phyloP scores from a whole-genome alignment of 2,888 invertebrate species.

The Caenorhabditis drosophilae region DNA sequence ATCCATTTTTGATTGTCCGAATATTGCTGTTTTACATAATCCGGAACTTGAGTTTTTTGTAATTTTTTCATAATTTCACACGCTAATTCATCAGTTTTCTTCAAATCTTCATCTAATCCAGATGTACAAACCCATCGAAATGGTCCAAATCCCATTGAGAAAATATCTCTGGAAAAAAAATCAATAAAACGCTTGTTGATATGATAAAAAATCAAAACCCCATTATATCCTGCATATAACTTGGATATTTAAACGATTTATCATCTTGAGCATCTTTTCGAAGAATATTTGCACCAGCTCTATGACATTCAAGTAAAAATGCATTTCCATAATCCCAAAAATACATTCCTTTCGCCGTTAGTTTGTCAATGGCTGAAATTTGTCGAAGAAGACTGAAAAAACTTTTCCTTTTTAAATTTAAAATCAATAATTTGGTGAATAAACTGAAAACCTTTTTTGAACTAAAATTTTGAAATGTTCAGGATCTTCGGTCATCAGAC shows the following conservation, averaged over 20 bases:
- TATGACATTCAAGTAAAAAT: conserved; percentile 75
- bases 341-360: conserved; percentile 73
- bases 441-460: conserved; percentile 71
- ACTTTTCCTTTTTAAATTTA: not conserved
- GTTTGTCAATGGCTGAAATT: conserved; percentile 73
- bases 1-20: conserved; percentile 76
- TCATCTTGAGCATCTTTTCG: conserved; percentile 69
- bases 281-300: conserved; percentile 73
- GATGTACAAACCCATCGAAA: conserved; percentile 77
- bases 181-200: no score
- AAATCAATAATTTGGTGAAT: conserved; percentile 10
- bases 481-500: conserved; percentile 73
- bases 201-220: no score
- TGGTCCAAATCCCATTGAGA: conserved; percentile 77
- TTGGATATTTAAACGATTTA: conserved; percentile 75
- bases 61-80: conserved; percentile 71
- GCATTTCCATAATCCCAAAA: conserved; percentile 78
- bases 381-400: conserved; percentile 73
- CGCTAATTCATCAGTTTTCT: conserved; percentile 74
- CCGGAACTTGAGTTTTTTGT: conserved; percentile 69
- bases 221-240: conserved; percentile 77
- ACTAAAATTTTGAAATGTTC: conserved; percentile 73
- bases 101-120: conserved; percentile 71
- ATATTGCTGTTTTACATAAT: conserved; percentile 73
- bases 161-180: conserved; percentile 75